Evolutionary conservation across 2,888 invertebrate genomes (phyloP).

Genomic region (Drosophila mercatorum): DNA sequence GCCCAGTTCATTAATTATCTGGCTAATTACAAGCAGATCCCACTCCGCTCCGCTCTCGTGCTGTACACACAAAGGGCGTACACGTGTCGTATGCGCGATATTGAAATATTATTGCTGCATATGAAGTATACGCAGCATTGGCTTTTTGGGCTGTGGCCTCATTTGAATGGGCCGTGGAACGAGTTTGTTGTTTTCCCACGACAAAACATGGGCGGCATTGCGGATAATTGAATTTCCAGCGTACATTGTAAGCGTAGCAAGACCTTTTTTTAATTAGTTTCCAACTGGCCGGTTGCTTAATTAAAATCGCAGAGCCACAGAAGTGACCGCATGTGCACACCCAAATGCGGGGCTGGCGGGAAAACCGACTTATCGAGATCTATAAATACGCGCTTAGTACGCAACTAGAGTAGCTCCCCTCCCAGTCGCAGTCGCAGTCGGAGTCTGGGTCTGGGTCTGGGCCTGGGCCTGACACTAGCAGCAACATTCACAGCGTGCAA

Average conservation of each 20-base stretch:
- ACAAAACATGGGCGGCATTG: slow-evolving; percentile 34
- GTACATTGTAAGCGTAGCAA: slow-evolving; percentile 25
- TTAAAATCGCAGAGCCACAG: slow-evolving; percentile 50
- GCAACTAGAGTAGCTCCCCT: slow-evolving; percentile 1
- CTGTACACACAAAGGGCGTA: background rate
- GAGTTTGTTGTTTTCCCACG: slow-evolving; percentile 70
- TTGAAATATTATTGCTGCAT: background rate
- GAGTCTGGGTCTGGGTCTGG: slow-evolving; percentile 33
- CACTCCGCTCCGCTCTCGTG: background rate
- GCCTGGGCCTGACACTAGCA: slow-evolving; percentile 29
- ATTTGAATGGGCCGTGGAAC: slow-evolving; percentile 35
- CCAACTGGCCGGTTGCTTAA: slow-evolving; percentile 55
- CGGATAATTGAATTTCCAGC: slow-evolving; percentile 59
- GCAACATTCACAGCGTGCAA: background rate
- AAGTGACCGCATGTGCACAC: slow-evolving; percentile 20
- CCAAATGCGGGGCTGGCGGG: slow-evolving; percentile 12
- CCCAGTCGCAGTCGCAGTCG: background rate
- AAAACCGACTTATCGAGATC: slow-evolving; percentile 13
- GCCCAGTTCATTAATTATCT: slow-evolving; percentile 23
- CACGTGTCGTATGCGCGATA: slow-evolving; percentile 32
- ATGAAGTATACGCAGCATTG: slow-evolving; percentile 46
- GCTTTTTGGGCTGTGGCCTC: slow-evolving; percentile 11
- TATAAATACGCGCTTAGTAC: slow-evolving; percentile 28
- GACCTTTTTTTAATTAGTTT: slow-evolving; percentile 67
- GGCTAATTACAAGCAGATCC: slow-evolving; percentile 3